These are phyloP conservation scores for Nipponacmea schrenckii DNA, from an alignment of 2,888 invertebrate species.

Conservation along the genomic window DNA sequence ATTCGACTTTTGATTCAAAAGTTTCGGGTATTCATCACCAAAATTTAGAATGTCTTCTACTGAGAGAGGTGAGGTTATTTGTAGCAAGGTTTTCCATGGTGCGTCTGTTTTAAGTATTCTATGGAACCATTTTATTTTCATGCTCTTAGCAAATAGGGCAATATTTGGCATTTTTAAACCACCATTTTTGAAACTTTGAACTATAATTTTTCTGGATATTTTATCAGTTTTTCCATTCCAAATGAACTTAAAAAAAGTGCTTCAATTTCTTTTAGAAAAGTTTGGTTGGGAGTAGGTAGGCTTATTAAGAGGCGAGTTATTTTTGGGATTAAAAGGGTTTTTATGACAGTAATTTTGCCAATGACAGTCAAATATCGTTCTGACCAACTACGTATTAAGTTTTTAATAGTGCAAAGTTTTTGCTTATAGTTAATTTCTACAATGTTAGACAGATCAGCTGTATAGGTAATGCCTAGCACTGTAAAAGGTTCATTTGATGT, in stretches of 20 bases:
- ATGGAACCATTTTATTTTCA: conserved; percentile 21
- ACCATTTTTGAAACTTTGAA: conserved; percentile 10
- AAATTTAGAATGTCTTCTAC: too few relatives aligned
- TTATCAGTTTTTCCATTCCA: conserved; percentile 22
- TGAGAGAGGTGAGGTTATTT: too few relatives aligned
- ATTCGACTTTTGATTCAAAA: too few relatives aligned
- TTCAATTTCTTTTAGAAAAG: conserved; percentile 17
- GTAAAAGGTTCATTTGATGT: too few relatives aligned
- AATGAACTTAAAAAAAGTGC: conserved; percentile 13
- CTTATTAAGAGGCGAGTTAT: conserved; percentile 14
- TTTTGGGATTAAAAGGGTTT: conserved; percentile 14
- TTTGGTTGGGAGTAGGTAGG: conserved; percentile 14
- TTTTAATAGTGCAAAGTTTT: too few relatives aligned
- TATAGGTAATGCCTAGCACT: too few relatives aligned
- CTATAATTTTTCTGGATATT: conserved; percentile 17
- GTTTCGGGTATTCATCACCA: too few relatives aligned
- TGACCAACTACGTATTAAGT: too few relatives aligned
- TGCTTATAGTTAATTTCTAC: too few relatives aligned
- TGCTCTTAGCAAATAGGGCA: conserved; percentile 5
- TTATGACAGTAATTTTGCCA: conserved; percentile 18
- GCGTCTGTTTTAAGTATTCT: not conserved
- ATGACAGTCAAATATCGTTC: too few relatives aligned
- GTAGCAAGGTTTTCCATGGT: not conserved
- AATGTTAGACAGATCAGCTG: too few relatives aligned
- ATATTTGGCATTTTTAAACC: conserved; percentile 23